phyloP scores from a whole-genome alignment of 2,113 vertebrate species.

The Monarcha castaneiventris region DNA sequence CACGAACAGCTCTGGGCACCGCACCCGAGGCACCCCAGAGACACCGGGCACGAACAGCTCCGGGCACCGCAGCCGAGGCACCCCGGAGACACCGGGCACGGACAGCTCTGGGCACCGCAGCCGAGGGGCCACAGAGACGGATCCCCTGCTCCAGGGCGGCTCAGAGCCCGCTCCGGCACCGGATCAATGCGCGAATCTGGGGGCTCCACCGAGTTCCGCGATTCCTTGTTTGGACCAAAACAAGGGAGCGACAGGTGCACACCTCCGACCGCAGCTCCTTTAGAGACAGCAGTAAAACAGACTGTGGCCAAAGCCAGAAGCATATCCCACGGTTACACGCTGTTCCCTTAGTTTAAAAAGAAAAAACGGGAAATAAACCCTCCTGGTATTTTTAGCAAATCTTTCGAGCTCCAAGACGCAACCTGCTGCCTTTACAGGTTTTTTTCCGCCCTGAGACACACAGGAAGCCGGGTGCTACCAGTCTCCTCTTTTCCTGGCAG shows the following conservation, averaged over 20 bases:
- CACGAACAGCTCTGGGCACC: too few species aligned
- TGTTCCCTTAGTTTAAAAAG: not conserved
- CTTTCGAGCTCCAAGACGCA: not conserved
- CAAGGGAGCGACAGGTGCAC: not conserved
- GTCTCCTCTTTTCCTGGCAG: not conserved
- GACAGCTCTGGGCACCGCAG: not conserved
- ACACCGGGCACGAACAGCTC: not conserved
- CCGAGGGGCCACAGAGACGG: fast-evolving
- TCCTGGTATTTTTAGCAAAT: not conserved
- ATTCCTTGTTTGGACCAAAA: not conserved
- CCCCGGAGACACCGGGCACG: fast-evolving
- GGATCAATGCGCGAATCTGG: fast-evolving
- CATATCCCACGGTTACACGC: not conserved
- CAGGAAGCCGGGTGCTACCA: not conserved
- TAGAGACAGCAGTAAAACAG: not conserved
- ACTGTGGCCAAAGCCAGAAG: not conserved
- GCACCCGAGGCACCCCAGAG: too few species aligned
- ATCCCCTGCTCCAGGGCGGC: fast-evolving
- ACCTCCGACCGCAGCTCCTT: not conserved
- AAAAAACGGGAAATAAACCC: fast-evolving
- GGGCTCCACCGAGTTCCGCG: fast-evolving
- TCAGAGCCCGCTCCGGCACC: not conserved
- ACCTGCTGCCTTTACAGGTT: not conserved
- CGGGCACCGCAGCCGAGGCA: fast-evolving
- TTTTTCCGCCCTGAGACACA: not conserved